Percentiles rank a stretch among this genome's conserved stretches.
phyloP scores from a whole-genome alignment of 2,797 vertebrate genomes.

The Mormyrus proboscirostris region DNA sequence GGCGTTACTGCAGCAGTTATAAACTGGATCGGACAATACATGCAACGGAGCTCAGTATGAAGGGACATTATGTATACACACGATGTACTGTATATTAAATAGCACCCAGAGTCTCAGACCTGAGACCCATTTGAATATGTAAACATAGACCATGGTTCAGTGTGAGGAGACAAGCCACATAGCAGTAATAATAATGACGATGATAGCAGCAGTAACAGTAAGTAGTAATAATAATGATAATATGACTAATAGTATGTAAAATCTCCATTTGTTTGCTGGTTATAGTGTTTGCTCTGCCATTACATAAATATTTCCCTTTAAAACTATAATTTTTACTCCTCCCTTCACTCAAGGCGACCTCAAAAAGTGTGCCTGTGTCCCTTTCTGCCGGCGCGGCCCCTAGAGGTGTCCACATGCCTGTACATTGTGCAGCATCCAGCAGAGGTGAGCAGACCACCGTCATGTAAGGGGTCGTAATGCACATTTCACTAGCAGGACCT shows the following conservation, averaged over 20 bases:
- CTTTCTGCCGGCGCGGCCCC: conserved; percentile 77
- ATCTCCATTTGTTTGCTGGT: neutral
- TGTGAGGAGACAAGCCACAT: neutral
- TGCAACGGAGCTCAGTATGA: neutral
- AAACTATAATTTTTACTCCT: neutral
- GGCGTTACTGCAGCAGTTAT: neutral
- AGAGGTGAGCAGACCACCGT: conserved; percentile 68
- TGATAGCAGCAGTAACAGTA: neutral
- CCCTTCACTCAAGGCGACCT: conserved; percentile 70
- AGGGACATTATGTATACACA: neutral
- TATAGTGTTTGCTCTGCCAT: neutral
- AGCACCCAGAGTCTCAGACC: neutral
- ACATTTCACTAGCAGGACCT: neutral
- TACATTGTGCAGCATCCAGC: conserved; percentile 96
- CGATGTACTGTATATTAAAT: neutral
- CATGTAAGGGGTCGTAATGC: neutral
- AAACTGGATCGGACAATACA: neutral
- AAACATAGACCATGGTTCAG: neutral
- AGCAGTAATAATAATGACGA: neutral
- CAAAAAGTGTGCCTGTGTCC: conserved; percentile 96
- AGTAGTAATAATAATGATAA: neutral
- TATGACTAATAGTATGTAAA: neutral
- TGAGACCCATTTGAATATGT: neutral
- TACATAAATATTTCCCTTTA: neutral
- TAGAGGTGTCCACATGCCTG: conserved; percentile 81